A percentile compares a stretch with the other conserved stretches of the same genome.
phyloP scores from a whole-genome alignment of 2,113 vertebrate genomes.

The Chionomys nivalis region DNA sequence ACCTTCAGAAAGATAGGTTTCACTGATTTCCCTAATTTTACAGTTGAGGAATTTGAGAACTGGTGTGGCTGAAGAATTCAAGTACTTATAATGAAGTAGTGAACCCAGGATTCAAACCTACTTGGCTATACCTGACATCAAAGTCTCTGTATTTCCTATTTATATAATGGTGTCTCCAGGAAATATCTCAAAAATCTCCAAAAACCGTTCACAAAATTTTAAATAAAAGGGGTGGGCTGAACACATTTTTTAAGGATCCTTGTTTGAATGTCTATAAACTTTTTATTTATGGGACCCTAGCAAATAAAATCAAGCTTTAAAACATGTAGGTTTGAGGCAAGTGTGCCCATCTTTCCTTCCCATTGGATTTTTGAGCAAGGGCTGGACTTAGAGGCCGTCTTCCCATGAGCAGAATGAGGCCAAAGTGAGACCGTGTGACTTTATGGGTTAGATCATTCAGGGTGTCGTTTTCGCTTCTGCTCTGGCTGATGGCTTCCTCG shows the following conservation, averaged over 20 bases:
- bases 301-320: constrained; percentile 21
- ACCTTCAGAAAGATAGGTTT: neutral
- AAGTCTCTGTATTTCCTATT: neutral
- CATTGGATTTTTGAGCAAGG: neutral
- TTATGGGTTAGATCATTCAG: neutral
- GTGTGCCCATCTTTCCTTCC: neutral
- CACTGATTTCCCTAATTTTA: neutral
- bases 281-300: neutral
- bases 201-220: neutral
- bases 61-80: neutral
- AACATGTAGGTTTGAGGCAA: neutral
- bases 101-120: neutral
- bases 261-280: neutral
- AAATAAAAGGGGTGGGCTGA: neutral
- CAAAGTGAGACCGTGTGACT: neutral
- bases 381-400: neutral
- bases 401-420: neutral
- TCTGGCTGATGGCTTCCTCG: neutral
- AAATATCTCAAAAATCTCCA: neutral
- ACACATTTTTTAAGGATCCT: constrained; percentile 1
- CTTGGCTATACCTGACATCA: neutral
- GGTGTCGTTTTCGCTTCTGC: neutral
- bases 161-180: neutral
- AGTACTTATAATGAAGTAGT: neutral
- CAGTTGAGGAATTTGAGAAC: neutral